These are phyloP conservation scores for Diglossa cyanea DNA, from an alignment of 2,797 vertebrate species.

Conservation along the genomic window DNA sequence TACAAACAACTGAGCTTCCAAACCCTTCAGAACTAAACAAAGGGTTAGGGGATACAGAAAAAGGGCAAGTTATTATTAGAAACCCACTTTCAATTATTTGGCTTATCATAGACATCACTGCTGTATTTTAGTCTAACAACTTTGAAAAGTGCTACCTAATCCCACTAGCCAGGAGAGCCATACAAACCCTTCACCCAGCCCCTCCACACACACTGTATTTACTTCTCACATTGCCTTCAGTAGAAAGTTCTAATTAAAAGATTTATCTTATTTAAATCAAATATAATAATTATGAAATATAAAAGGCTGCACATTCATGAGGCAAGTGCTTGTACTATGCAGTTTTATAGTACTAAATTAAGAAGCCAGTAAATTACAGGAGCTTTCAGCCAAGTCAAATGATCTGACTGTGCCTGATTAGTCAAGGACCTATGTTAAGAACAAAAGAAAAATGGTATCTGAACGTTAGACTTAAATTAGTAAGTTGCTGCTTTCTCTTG, in stretches of 20 bases:
- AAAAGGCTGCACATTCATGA: not conserved
- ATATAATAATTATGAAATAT: not conserved
- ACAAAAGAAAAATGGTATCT: conserved; percentile 58
- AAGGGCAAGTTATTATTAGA: not conserved
- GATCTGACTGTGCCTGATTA: conserved; percentile 40
- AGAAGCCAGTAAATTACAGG: conserved; percentile 1
- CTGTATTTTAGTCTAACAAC: not conserved
- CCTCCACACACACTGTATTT: not conserved
- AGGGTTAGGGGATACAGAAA: not conserved
- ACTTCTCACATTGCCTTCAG: not conserved
- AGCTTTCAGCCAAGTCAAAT: conserved; percentile 24
- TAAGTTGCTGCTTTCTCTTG: conserved; percentile 22
- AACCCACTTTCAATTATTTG: not conserved
- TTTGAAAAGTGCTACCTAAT: not conserved
- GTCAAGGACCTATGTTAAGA: conserved; percentile 60
- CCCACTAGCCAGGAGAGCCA: not conserved
- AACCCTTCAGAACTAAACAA: not conserved
- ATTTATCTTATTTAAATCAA: not conserved
- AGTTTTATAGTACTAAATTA: conserved; percentile 11
- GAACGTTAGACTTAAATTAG: conserved; percentile 49
- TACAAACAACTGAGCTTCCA: not conserved
- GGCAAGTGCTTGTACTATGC: not conserved
- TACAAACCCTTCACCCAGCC: not conserved
- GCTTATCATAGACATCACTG: not conserved
- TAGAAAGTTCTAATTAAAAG: not conserved